Evolutionary conservation across 1,140 invertebrate genomes (phyloP), one percentile per base, ranked within the genome.

Genomic region (Orchesella cincta): DNA sequence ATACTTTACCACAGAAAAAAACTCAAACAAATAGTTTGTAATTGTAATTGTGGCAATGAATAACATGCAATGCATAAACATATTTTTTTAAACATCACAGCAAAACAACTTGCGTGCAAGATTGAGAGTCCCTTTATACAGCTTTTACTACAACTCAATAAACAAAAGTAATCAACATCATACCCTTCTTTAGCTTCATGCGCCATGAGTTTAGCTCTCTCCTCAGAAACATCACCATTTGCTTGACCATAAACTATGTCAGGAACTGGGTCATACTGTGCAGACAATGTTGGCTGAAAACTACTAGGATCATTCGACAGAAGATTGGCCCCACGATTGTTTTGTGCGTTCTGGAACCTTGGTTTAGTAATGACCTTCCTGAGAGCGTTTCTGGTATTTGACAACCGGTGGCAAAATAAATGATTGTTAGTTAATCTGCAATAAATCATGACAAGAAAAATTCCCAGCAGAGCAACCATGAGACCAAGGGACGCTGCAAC

Each of bases 121-220:
- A 76, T 34, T 62, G 31, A 46, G 51, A 35, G 67, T 35, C 74
- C 64, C 62, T 36, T 62, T 28, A 5, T n/a, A 29, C 33, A 75
- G 18, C 1, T 75, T 12, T 18, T 31, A 0, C 51, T 39, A 20
- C n/a, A 52, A n/a, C 31, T 14, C 3, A n/a, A 23, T 8, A 74
- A 74, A 74, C 46, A 52, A 36, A n/a, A 54, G 33, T 12, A 8
- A n/a, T 26, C 33, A 76, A n/a, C 8, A 5, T 35, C 34, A 36
- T 75, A 78, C 77, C 77, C 77, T 78, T 78, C 77, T 57, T 78
- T 78, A 1, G 74, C 74, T 39, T 78, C 77, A 75, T 78, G 57
- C 26, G 77, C 73, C 77, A 78, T 78, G 0, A 78, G 39, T 72
- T 78, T 74, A 5, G 77, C 77, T 52, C 67, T 51, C n/a, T 78